Evolutionary conservation across 2,888 invertebrate species (phyloP), one percentile per base, ranked within the genome.

Genomic region (Heptascelio sp.): DNA sequence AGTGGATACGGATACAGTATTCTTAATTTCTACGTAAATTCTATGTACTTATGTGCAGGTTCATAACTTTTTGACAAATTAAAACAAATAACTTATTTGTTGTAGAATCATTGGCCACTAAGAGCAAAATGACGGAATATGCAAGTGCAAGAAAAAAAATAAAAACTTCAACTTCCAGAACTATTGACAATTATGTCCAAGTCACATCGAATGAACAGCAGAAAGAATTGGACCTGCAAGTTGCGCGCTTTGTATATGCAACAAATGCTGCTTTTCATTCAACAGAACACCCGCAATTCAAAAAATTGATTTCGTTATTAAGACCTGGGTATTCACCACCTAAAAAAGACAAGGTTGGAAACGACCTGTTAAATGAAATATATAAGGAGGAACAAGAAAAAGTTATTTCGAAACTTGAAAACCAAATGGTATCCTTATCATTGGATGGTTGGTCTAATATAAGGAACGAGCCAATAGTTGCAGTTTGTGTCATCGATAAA

Each of bases 371-470:
- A 23, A 17, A 60, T 11, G 23, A 4, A 19, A 21, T 60, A 6
- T 40, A 60, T 21, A 25, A 60, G 11, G 15, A 60, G 19, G 40
- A 60, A 23, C 23, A 40, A 15, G 23, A 40, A 60, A 60, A 60
- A 15, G 37, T 37, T 8, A 6, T 43, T 60, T 46, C 9, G 11
- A 19, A 17, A n/a, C 21, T 59, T 2, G 21, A 59, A 30, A 30
- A 59, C 30, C 13, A 4, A 43, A 43, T 43, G 5, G 60, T 60
- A 11, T 60, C 37, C 13, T 17, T 60, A 15, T 60, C 60, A 3
- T 3, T 43, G n/a, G 43, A 43, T 43, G 60, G 68, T 11, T 76
- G 68, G 60, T 68, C 76, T 0, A 76, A 76, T 60, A 25, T 68
- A 0, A 49, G 64, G 1, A 76, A 67, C n/a, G 67, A 60, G 25